These are phyloP conservation scores for Gambusia yucatana DNA, from an alignment of 2,797 vertebrate genomes.

Conservation along the genomic window DNA sequence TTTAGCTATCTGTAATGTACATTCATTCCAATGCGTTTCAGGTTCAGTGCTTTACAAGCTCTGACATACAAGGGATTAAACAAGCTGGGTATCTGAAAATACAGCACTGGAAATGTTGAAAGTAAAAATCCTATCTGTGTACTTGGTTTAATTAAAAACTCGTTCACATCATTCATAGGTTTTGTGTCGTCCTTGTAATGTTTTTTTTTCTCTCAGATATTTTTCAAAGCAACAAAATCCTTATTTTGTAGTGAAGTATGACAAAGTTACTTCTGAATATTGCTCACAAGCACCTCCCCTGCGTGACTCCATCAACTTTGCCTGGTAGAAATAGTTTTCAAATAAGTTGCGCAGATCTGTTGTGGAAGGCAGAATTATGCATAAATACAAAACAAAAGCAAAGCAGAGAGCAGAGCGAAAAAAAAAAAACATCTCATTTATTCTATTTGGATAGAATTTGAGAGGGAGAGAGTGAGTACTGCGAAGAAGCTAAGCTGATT, in stretches of 20 bases:
- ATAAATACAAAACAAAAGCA: constrained; percentile 50
- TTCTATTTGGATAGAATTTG: constrained; percentile 8
- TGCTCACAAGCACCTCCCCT: constrained; percentile 43
- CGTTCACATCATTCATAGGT: constrained; percentile 35
- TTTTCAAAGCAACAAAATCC: constrained; percentile 22
- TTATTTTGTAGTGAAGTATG: constrained; percentile 6
- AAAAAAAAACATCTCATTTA: constrained; percentile 35
- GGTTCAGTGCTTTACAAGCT: constrained; percentile 70
- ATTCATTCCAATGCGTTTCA: constrained; percentile 74
- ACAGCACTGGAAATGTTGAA: constrained; percentile 46
- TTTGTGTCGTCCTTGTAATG: constrained; percentile 24
- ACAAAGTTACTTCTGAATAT: constrained; percentile 30
- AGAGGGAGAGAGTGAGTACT: constrained; percentile 7
- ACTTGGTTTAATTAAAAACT: constrained; percentile 38
- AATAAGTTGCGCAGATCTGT: constrained; percentile 52
- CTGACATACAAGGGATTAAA: constrained; percentile 66
- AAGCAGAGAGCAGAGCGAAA: constrained; percentile 40
- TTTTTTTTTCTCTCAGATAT: neutral
- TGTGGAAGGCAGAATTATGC: constrained; percentile 40
- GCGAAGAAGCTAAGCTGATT: constrained; percentile 26
- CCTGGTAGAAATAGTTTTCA: constrained; percentile 41
- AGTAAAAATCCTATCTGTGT: constrained; percentile 42
- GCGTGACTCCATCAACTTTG: constrained; percentile 41
- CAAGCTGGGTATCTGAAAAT: constrained; percentile 56
- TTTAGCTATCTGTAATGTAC: constrained; percentile 70